Conservation (phyloP, 2,113 vertebrate species). For the Lonchura striata region DNA sequence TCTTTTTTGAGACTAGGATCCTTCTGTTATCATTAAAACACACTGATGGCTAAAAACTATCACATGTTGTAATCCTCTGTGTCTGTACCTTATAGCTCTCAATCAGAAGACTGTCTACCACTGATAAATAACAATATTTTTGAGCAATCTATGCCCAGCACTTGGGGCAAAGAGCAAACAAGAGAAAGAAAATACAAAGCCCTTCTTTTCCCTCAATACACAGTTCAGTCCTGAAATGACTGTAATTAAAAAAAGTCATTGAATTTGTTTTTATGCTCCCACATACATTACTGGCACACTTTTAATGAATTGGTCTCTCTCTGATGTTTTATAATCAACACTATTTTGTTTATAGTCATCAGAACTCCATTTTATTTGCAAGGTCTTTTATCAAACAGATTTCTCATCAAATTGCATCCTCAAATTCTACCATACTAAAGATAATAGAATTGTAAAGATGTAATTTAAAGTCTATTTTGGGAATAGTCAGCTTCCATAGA, state of each 20-base stretch:
- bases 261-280: not conserved
- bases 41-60: not conserved
- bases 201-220: not conserved
- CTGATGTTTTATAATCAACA: not conserved
- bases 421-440: not conserved
- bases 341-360: not conserved
- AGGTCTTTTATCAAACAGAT: not conserved
- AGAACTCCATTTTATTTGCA: not conserved
- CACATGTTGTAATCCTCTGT: not conserved
- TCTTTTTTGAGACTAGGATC: not conserved
- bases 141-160: not conserved
- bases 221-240: not conserved
- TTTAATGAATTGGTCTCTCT: not conserved
- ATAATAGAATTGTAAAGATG: slow-evolving; percentile 23
- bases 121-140: not conserved
- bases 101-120: not conserved
- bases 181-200: not conserved
- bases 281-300: not conserved
- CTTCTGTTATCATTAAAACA: not conserved
- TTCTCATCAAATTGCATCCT: not conserved
- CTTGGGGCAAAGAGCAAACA: not conserved
- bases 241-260: not conserved
- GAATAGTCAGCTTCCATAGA: not conserved
- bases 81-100: not conserved
- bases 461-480: slow-evolving; percentile 22